Conservation (phyloP, 1,140 invertebrate species). For the Lepidurus couesii region DNA sequence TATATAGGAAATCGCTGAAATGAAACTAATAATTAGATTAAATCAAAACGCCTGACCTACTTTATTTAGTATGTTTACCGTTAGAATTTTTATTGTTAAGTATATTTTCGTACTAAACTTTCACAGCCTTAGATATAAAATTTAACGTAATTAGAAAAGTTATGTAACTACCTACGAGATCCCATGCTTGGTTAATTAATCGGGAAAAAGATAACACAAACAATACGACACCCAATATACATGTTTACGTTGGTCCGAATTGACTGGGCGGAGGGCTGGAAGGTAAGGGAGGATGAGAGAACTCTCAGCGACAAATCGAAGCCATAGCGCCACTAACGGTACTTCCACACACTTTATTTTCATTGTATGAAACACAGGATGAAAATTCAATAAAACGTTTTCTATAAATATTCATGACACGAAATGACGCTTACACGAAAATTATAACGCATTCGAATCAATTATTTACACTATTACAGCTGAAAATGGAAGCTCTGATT, state of each 20-base stretch:
- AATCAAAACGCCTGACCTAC: too few relatives aligned
- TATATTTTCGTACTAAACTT: not conserved
- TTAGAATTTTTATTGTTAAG: not conserved
- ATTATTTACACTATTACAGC: not conserved
- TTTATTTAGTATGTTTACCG: too few relatives aligned
- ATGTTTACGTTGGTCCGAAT: not conserved
- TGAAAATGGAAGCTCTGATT: not conserved
- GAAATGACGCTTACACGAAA: too few relatives aligned
- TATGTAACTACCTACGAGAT: constrained; percentile 24
- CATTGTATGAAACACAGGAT: not conserved
- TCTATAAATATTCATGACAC: too few relatives aligned
- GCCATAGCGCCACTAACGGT: not conserved
- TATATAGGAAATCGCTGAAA: too few relatives aligned
- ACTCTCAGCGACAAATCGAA: not conserved
- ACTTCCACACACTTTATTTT: not conserved
- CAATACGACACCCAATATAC: not conserved
- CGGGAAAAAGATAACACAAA: constrained; percentile 10
- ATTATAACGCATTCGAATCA: not conserved
- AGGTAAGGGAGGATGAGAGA: not conserved
- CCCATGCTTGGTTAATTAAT: constrained; percentile 19
- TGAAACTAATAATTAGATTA: too few relatives aligned
- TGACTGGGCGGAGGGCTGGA: not conserved
- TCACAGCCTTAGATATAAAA: not conserved
- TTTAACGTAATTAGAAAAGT: constrained; percentile 37
- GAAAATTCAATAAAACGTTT: not conserved